These are phyloP conservation scores for Trogon surrucura DNA, from an alignment of 2,113 vertebrate genomes.

Conservation along the genomic window DNA sequence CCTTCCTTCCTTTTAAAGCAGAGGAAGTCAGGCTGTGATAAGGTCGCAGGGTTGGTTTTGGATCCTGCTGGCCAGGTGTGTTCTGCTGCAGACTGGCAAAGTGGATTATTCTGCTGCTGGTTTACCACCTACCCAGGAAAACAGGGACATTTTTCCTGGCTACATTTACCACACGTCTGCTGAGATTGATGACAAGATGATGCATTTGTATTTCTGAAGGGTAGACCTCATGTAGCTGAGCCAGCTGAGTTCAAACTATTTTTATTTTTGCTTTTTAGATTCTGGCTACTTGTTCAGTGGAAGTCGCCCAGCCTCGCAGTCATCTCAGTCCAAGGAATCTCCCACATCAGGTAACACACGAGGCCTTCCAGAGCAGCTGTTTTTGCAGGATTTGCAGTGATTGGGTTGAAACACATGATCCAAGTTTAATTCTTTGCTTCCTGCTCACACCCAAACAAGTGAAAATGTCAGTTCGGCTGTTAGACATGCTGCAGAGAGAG, in stretches of 20 bases:
- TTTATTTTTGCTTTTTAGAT: conserved; percentile 73
- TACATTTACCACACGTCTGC: background rate
- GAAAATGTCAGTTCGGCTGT: background rate
- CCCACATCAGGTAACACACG: conserved; percentile 82
- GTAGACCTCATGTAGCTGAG: background rate
- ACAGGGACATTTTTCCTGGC: background rate
- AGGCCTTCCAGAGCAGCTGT: background rate
- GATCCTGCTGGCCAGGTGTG: background rate
- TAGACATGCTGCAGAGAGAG: background rate
- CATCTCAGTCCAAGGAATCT: conserved; percentile 79
- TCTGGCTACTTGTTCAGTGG: conserved; percentile 97
- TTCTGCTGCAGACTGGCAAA: background rate
- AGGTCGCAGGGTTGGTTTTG: background rate
- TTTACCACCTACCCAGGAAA: background rate
- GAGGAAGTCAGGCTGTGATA: background rate
- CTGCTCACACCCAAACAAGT: background rate
- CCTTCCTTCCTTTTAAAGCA: background rate
- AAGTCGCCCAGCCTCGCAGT: conserved; percentile 84
- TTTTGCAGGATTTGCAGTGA: background rate
- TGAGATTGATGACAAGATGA: background rate
- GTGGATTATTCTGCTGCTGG: background rate
- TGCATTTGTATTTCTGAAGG: background rate
- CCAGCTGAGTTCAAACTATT: background rate
- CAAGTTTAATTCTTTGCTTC: background rate
- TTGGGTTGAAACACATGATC: background rate